A percentile compares a stretch with the other conserved stretches of the same genome.
Evolutionary conservation across 1,140 invertebrate genomes (phyloP).

Genomic region (Anastrepha ludens): DNA sequence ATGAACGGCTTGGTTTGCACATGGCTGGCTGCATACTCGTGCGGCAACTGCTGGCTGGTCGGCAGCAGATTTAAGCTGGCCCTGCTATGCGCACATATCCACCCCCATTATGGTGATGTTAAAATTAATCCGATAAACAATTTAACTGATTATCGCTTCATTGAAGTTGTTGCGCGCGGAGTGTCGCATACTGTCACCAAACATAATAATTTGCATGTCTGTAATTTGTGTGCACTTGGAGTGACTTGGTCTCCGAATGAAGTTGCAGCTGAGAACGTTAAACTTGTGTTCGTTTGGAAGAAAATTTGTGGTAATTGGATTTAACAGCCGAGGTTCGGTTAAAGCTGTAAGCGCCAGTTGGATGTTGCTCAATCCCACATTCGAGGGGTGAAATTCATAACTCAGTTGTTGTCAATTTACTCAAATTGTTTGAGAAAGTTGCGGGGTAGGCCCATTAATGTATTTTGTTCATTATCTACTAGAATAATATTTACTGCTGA

Average conservation of each 20-base stretch:
- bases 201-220: background rate
- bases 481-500: too few species aligned
- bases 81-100: background rate
- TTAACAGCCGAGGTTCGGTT: background rate
- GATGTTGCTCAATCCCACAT: background rate
- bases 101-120: slow-evolving; percentile 22
- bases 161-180: background rate
- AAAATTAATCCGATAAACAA: slow-evolving; percentile 49
- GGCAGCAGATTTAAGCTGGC: background rate
- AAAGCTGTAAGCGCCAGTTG: slow-evolving; percentile 19
- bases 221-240: background rate
- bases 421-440: too few species aligned
- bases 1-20: background rate
- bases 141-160: slow-evolving; percentile 52
- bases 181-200: slow-evolving; percentile 39
- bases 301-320: background rate
- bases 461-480: too few species aligned
- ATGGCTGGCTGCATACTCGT: background rate
- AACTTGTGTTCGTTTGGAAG: background rate
- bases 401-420: too few species aligned
- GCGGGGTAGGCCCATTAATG: too few species aligned
- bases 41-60: background rate
- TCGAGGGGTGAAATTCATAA: too few species aligned
- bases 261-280: slow-evolving; percentile 4
- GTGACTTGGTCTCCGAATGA: background rate